phyloP scores from a whole-genome alignment of 2,888 invertebrate species.

The Psylliodes chrysocephalus region DNA sequence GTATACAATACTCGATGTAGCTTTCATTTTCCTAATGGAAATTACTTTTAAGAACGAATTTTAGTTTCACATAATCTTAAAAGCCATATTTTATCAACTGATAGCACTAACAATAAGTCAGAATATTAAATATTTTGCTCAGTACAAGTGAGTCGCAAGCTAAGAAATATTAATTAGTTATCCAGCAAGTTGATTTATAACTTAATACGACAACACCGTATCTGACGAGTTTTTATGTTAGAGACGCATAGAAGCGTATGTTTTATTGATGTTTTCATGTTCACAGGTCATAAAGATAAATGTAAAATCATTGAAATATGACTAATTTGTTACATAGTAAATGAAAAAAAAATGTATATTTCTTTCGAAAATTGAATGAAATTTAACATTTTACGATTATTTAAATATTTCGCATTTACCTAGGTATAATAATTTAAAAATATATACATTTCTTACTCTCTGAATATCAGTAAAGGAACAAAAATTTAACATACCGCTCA shows the following conservation, averaged over 20 bases:
- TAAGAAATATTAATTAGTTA: conserved; percentile 24
- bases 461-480: too few species aligned
- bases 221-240: conserved; percentile 12
- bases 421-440: too few species aligned
- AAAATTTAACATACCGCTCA: not conserved
- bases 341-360: not conserved
- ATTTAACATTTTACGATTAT: not conserved
- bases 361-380: not conserved
- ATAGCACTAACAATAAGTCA: too few species aligned
- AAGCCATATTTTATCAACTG: too few species aligned
- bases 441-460: too few species aligned
- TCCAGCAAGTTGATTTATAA: conserved; percentile 21
- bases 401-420: not conserved
- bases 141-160: conserved; percentile 15
- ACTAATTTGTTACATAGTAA: conserved; percentile 14
- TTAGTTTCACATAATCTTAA: too few species aligned
- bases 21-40: too few species aligned
- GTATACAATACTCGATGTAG: too few species aligned
- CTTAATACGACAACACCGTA: conserved; percentile 19
- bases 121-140: conserved; percentile 10
- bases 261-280: conserved; percentile 9
- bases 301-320: conserved; percentile 15
- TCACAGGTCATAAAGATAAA: conserved; percentile 2
- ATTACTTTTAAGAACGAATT: too few species aligned
- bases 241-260: conserved; percentile 6